Conservation (phyloP, 1,140 invertebrate species). For the Paramacrobiotus metropolitanus region DNA sequence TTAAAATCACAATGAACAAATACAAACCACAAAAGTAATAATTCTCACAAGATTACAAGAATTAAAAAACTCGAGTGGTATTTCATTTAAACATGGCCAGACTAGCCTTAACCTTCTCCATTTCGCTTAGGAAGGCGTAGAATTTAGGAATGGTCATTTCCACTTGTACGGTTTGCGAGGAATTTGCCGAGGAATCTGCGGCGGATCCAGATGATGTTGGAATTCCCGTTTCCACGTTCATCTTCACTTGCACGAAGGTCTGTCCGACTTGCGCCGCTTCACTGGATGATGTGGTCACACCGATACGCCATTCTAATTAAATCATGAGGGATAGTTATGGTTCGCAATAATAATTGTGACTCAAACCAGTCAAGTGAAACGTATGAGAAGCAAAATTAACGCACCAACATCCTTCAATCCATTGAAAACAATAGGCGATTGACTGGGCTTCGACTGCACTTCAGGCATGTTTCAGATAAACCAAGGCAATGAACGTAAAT, state of each 20-base stretch:
- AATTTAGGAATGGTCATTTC: not conserved
- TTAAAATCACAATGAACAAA: too few relatives aligned
- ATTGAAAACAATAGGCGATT: not conserved
- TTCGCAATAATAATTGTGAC: too few relatives aligned
- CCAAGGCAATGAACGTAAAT: too few relatives aligned
- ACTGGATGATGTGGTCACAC: not conserved
- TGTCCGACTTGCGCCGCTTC: not conserved
- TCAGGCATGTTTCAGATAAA: too few relatives aligned
- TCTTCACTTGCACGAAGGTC: slow-evolving; percentile 2
- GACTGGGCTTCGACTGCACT: too few relatives aligned
- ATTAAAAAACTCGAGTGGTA: too few relatives aligned
- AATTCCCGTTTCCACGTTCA: not conserved
- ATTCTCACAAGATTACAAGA: too few relatives aligned
- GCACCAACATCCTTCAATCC: not conserved
- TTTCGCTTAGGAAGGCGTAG: not conserved
- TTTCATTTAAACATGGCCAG: not conserved
- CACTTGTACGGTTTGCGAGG: not conserved
- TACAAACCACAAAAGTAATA: too few relatives aligned
- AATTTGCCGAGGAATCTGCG: not conserved
- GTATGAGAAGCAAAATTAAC: not conserved
- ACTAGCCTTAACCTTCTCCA: slow-evolving; percentile 1
- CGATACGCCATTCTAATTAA: not conserved
- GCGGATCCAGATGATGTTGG: not conserved
- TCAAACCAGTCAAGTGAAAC: too few relatives aligned
- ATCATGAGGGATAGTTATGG: too few relatives aligned